A percentile compares a stretch with the other conserved stretches of the same genome.
Conservation (phyloP, 1,140 invertebrate genomes). For the Drosophila obscura region DNA sequence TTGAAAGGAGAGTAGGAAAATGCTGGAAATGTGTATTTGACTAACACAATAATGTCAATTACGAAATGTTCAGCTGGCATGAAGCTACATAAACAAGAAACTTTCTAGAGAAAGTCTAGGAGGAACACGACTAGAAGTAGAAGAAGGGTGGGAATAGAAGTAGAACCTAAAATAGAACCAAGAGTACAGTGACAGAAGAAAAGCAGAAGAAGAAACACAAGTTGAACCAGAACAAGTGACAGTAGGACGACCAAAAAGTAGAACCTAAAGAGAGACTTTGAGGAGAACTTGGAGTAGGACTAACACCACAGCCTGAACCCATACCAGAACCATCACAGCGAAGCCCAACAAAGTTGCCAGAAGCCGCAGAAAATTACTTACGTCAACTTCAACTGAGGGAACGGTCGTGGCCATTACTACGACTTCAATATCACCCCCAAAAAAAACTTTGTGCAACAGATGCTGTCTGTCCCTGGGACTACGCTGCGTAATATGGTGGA, state of each 20-base stretch:
- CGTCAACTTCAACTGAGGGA: slow-evolving; percentile 40
- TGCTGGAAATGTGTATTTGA: slow-evolving; percentile 60
- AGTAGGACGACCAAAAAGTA: too few species aligned
- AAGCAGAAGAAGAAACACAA: too few species aligned
- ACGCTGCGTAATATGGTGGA: slow-evolving; percentile 54
- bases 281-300: too few species aligned
- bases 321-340: too few species aligned
- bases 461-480: slow-evolving; percentile 43
- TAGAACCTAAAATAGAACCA: too few species aligned
- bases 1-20: slow-evolving; percentile 32
- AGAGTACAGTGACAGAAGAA: too few species aligned
- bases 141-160: too few species aligned
- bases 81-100: slow-evolving; percentile 2
- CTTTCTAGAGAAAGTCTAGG: slow-evolving; percentile 9
- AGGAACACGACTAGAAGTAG: too few species aligned
- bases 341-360: slow-evolving; percentile 9
- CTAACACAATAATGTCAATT: slow-evolving; percentile 75
- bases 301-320: too few species aligned
- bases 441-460: slow-evolving; percentile 66
- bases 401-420: slow-evolving; percentile 38
- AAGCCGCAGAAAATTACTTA: slow-evolving; percentile 54
- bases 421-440: slow-evolving; percentile 18
- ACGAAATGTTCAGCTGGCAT: slow-evolving; percentile 49
- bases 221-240: too few species aligned
- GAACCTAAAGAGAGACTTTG: too few species aligned